phyloP scores from a whole-genome alignment of 2,797 vertebrate species.

The Melanitta fusca region DNA sequence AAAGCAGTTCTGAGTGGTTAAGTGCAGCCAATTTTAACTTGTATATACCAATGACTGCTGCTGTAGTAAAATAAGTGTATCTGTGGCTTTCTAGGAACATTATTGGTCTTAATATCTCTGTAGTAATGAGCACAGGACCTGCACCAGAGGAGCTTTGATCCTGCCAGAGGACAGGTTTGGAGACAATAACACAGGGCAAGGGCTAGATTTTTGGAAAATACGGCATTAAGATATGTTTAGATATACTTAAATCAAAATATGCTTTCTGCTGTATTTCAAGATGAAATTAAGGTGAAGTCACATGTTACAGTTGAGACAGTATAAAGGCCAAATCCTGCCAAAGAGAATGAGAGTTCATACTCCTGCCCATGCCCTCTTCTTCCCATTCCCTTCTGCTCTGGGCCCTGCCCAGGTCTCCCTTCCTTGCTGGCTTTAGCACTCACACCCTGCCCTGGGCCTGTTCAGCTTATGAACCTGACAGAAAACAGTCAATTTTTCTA shows the following conservation, averaged over 20 bases:
- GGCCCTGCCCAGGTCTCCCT: background rate
- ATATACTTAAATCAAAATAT: background rate
- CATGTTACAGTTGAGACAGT: background rate
- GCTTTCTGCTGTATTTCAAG: background rate
- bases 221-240: background rate
- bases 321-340: background rate
- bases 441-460: background rate
- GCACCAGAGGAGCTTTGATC: background rate
- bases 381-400: background rate
- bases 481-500: background rate
- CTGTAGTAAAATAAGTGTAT: background rate
- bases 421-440: background rate
- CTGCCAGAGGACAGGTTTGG: background rate
- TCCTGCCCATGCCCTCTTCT: background rate
- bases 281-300: background rate
- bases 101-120: background rate
- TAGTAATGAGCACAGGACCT: background rate
- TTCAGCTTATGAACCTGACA: rapidly evolving
- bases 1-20: background rate
- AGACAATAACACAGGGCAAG: background rate
- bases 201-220: background rate
- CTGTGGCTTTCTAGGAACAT: constrained; percentile 13
- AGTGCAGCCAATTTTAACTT: background rate
- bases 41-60: background rate
- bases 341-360: rapidly evolving